These are phyloP conservation scores for Pterobdella sp. DNA, from an alignment of 2,888 invertebrate genomes.

Conservation along the genomic window DNA sequence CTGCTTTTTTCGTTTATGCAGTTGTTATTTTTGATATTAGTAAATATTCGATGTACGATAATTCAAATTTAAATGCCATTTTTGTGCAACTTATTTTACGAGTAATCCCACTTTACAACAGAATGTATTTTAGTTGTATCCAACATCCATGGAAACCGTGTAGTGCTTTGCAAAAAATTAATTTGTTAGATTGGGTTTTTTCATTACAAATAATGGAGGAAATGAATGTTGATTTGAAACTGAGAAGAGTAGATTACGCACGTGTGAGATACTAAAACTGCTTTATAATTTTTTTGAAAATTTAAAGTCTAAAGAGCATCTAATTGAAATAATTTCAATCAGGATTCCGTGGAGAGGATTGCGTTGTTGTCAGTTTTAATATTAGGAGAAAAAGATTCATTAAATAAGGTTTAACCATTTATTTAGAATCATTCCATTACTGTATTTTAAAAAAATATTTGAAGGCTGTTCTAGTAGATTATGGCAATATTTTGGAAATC, in stretches of 20 bases:
- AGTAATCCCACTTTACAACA: neutral
- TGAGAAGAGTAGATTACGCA: neutral
- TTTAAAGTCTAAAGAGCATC: neutral
- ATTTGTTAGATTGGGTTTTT: neutral
- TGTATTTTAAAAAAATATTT: neutral
- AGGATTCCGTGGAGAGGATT: constrained; percentile 3
- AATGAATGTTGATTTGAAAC: neutral
- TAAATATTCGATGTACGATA: neutral
- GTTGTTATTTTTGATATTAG: neutral
- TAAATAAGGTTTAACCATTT: neutral
- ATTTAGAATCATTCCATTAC: neutral
- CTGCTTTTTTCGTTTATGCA: neutral
- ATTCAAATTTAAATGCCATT: too few relatives aligned
- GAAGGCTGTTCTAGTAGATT: neutral
- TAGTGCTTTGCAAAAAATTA: neutral
- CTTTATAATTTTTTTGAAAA: neutral
- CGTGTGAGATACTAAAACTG: neutral
- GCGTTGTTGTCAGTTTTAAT: neutral
- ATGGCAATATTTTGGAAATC: neutral
- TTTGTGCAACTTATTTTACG: neutral
- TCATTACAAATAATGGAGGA: neutral
- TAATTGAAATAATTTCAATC: neutral
- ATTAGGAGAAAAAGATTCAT: neutral
- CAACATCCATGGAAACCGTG: neutral
- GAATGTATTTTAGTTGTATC: neutral